Percentiles rank a stretch among this genome's conserved stretches.
Evolutionary conservation across 2,113 vertebrate genomes (phyloP).

Genomic region (Benitochromis conjunctus): DNA sequence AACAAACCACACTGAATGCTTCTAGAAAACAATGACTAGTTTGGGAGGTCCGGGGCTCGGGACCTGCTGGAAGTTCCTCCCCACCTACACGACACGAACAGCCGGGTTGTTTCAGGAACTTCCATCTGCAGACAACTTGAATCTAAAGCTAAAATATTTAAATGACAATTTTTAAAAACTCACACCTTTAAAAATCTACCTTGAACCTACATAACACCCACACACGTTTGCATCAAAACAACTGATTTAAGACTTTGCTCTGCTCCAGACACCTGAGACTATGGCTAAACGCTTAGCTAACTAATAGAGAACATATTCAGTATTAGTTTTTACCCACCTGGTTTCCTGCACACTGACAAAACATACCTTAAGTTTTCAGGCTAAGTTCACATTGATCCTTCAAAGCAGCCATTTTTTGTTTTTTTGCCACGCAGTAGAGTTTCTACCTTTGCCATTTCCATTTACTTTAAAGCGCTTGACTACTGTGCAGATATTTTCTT

Average conservation of each 20-base stretch:
- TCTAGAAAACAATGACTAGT: neutral
- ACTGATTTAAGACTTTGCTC: constrained; percentile 12
- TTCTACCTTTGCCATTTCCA: neutral
- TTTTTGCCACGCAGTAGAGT: neutral
- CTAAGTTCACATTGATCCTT: neutral
- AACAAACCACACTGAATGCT: neutral
- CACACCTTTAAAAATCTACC: neutral
- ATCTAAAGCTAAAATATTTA: neutral
- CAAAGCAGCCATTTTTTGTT: neutral
- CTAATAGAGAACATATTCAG: constrained; percentile 13
- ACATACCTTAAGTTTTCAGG: neutral
- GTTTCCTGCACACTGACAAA: constrained; percentile 7
- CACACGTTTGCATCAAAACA: constrained; percentile 6
- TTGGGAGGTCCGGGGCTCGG: neutral
- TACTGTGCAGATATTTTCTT: neutral
- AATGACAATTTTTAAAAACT: neutral
- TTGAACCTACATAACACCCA: neutral
- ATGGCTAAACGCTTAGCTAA: constrained; percentile 28
- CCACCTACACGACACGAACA: neutral
- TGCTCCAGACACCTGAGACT: constrained; percentile 52
- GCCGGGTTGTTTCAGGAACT: neutral
- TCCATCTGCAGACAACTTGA: neutral
- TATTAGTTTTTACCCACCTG: constrained; percentile 2
- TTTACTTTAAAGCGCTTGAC: neutral
- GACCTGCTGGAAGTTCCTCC: neutral